A percentile compares a stretch with the other conserved stretches of the same genome.
Conservation (phyloP, 2,797 vertebrate species). For the Pterois miles region DNA sequence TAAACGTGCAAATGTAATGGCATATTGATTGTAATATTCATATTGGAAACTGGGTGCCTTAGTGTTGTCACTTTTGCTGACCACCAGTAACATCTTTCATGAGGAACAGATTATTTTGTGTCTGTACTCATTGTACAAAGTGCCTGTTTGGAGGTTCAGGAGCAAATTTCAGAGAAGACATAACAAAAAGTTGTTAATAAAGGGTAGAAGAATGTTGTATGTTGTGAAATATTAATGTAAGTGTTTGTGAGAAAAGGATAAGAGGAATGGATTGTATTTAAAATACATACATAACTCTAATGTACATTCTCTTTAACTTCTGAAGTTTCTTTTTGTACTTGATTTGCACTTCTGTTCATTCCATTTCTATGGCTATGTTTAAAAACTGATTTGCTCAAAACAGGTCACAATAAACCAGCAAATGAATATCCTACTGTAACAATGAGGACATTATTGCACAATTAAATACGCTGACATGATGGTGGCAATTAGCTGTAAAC, state of each 20-base stretch:
- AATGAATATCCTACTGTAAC: slow-evolving; percentile 12
- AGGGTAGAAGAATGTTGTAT: slow-evolving; percentile 54
- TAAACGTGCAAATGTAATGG: slow-evolving; percentile 23
- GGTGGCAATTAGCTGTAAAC: slow-evolving; percentile 21
- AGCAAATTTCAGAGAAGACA: slow-evolving; percentile 28
- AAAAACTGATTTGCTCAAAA: slow-evolving; percentile 35
- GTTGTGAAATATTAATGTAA: slow-evolving; percentile 25
- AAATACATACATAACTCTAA: slow-evolving; percentile 52
- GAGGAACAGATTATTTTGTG: slow-evolving; percentile 17
- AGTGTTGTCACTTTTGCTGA: slow-evolving; percentile 23
- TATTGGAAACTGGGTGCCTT: slow-evolving; percentile 4
- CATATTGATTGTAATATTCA: slow-evolving; percentile 44
- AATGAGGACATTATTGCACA: slow-evolving; percentile 13
- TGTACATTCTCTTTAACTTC: slow-evolving; percentile 61
- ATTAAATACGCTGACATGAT: slow-evolving; percentile 15
- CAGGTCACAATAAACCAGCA: slow-evolving; percentile 26
- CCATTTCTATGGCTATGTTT: slow-evolving; percentile 39
- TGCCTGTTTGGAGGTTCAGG: slow-evolving; percentile 35
- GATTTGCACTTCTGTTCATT: slow-evolving; percentile 75
- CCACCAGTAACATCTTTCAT: slow-evolving; percentile 9
- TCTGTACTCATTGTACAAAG: slow-evolving; percentile 15
- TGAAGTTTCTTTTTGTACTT: slow-evolving; percentile 62
- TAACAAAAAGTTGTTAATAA: slow-evolving; percentile 13
- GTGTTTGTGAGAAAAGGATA: slow-evolving; percentile 30
- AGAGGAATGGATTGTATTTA: slow-evolving; percentile 54